These are phyloP conservation scores for Amiota communis DNA, from an alignment of 2,888 invertebrate genomes.

Conservation along the genomic window DNA sequence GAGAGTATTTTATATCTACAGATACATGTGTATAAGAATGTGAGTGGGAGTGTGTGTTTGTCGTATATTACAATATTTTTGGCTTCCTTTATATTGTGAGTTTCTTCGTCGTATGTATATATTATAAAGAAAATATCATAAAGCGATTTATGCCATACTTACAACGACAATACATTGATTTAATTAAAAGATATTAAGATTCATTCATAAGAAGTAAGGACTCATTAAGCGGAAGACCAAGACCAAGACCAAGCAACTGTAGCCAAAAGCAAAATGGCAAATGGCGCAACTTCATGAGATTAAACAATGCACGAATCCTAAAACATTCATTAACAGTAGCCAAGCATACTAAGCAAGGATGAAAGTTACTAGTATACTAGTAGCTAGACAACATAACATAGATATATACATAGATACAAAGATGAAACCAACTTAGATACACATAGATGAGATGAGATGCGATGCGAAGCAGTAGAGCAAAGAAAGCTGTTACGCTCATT, in stretches of 20 bases:
- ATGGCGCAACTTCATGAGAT: background rate
- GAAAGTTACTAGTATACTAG: background rate
- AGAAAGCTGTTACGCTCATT: slow-evolving; percentile 3
- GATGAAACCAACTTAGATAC: no score
- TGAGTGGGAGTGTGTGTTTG: no score
- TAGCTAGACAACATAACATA: no score
- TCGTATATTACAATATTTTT: no score
- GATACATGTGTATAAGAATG: background rate
- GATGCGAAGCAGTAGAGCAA: background rate
- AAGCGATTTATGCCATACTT: slow-evolving; percentile 10
- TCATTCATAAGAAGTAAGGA: background rate
- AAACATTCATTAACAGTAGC: background rate
- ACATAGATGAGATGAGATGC: no score
- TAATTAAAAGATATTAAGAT: slow-evolving; percentile 19
- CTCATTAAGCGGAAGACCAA: no score
- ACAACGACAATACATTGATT: slow-evolving; percentile 3
- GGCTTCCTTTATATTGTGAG: background rate
- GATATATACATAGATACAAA: no score
- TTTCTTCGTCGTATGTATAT: slow-evolving; percentile 2
- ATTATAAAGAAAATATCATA: background rate
- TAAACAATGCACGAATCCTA: slow-evolving; percentile 8
- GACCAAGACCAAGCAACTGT: no score
- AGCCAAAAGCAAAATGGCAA: background rate
- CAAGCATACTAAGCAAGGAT: background rate
- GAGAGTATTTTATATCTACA: no score